Percentiles rank a stretch among this genome's conserved stretches.
phyloP scores from a whole-genome alignment of 1,140 invertebrate species.

The Drosophila sp. region DNA sequence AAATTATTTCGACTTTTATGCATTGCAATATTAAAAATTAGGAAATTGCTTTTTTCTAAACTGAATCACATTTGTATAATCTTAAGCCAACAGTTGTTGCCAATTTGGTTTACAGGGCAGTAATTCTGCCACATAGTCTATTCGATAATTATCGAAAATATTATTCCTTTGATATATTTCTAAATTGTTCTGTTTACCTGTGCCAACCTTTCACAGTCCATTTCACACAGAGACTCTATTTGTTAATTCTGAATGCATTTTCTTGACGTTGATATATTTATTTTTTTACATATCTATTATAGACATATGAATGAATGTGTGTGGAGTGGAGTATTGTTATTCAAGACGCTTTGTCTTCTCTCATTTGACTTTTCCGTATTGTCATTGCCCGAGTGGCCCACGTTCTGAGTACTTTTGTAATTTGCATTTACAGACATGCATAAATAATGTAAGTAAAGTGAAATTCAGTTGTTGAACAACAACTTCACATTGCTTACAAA shows the following conservation, averaged over 20 bases:
- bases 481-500: constrained; percentile 23
- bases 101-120: not conserved
- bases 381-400: constrained; percentile 43
- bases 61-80: not conserved
- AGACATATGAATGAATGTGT: not conserved
- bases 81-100: not conserved
- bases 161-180: constrained; percentile 1
- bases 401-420: constrained; percentile 44
- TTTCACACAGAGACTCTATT: constrained; percentile 37
- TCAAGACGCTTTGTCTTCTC: constrained; percentile 57
- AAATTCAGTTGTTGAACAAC: constrained; percentile 41
- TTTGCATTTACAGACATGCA: constrained; percentile 56
- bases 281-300: constrained; percentile 4
- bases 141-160: not conserved
- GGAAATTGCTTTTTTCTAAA: not conserved
- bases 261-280: constrained; percentile 53
- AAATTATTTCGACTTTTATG: not conserved
- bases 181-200: constrained; percentile 29
- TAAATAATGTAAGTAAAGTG: constrained; percentile 51
- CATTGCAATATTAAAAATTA: constrained; percentile 5
- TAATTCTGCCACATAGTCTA: not conserved
- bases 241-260: constrained; percentile 68
- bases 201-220: constrained; percentile 22
- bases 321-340: constrained; percentile 52
- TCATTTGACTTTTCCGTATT: constrained; percentile 45